Evolutionary conservation across 2,113 vertebrate species (phyloP), one percentile per base, ranked within the genome.

Genomic region (Himantopus leucocephalus): DNA sequence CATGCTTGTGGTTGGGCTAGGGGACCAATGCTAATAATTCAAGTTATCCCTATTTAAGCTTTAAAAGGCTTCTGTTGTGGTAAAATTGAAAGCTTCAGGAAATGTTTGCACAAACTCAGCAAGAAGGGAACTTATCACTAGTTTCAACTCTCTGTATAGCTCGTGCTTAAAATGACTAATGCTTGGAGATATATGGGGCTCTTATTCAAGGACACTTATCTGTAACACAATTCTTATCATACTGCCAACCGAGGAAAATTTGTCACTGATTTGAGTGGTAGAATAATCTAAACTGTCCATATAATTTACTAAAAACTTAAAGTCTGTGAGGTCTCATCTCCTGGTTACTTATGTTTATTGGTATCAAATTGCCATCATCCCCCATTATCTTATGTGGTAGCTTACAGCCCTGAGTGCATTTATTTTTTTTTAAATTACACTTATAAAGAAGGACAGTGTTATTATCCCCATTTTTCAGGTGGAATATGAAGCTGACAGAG

Each of bases 1-100:
- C 88, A 60, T 96, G 96, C n/a, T 94, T 97, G 94, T 95, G 96
- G 96, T 96, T 85, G 76, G 87, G 75, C 93, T 93, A 66, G 82
- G 47, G 75, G 56, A 91, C 75, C 0, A 0, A 94, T 60, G 72
- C 64, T 96, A 97, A 97, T 95, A 97, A 97, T 93, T 97, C 96
- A 97, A 89, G 71, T 91, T 95, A 88, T 90, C 82, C 81, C 35
- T 64, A 76, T 95, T 78, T 92, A 93, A 94, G 82, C 85, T 92
- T 83, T 94, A 84, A 94, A 96, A 92, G 60, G 43, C 76, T 94
- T 96, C 73, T 92, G 35, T 82, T 95, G 97, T 94, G 95, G 91
- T 91, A 58, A 91, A 89, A 91, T 48, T 45, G 80, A 94, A 96
- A 97, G 78, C 92, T 92, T 91, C 89, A 92, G 94, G 97, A 94